Conservation (phyloP, 2,888 invertebrate genomes). For the Periphyllus acericola region DNA sequence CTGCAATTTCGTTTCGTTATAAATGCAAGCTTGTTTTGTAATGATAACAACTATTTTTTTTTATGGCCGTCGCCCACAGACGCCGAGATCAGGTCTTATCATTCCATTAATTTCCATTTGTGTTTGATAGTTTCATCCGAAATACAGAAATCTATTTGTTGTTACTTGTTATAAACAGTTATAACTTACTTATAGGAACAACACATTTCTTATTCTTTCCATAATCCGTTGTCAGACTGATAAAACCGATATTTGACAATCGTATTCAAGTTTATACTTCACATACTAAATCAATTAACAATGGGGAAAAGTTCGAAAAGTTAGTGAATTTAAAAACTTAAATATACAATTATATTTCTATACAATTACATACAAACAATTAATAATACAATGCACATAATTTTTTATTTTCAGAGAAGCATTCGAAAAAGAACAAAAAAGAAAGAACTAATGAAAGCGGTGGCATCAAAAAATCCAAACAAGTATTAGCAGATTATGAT, state of each 20-base stretch:
- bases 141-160: too few species aligned
- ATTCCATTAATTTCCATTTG: not conserved
- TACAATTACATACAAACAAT: not conserved
- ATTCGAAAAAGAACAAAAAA: slow-evolving; percentile 56
- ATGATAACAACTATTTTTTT: not conserved
- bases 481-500: slow-evolving; percentile 68
- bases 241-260: not conserved
- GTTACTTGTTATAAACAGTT: too few species aligned
- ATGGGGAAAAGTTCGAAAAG: slow-evolving; percentile 55
- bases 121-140: too few species aligned
- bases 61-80: not conserved
- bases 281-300: not conserved
- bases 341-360: not conserved
- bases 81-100: not conserved
- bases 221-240: not conserved
- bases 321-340: not conserved
- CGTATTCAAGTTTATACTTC: not conserved
- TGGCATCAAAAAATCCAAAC: slow-evolving; percentile 49
- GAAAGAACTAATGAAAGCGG: slow-evolving; percentile 28
- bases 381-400: not conserved
- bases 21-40: not conserved
- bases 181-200: too few species aligned
- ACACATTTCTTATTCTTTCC: not conserved
- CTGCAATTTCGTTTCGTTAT: not conserved
- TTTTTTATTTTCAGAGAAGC: slow-evolving; percentile 42